Conservation (phyloP, 1,140 invertebrate genomes). For the Scaptomyza hsui region DNA sequence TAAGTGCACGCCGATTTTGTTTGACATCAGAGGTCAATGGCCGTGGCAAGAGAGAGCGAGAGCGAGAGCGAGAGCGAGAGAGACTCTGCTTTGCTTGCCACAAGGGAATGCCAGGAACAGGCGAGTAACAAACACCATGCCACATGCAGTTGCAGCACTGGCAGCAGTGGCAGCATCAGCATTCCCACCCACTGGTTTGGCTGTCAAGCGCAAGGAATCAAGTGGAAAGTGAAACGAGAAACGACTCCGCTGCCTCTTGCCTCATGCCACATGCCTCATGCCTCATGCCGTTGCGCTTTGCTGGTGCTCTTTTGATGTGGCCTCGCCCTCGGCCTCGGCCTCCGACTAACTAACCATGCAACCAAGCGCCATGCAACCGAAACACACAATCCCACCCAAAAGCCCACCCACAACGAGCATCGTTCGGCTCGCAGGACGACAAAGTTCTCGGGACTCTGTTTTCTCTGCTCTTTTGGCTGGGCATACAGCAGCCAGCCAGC, state of each 20-base stretch:
- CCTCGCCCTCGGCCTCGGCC: slow-evolving; percentile 54
- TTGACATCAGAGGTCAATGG: slow-evolving; percentile 81
- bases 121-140: slow-evolving; percentile 23
- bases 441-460: neutral
- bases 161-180: slow-evolving; percentile 25
- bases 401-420: neutral
- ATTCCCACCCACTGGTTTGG: slow-evolving; percentile 52
- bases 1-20: slow-evolving; percentile 78
- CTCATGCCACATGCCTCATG: too few relatives aligned
- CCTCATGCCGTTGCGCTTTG: slow-evolving; percentile 4
- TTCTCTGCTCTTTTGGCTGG: slow-evolving; percentile 73
- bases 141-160: slow-evolving; percentile 46
- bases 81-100: slow-evolving; percentile 18
- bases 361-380: neutral
- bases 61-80: slow-evolving; percentile 23
- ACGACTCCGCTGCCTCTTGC: neutral
- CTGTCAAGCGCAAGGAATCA: slow-evolving; percentile 80
- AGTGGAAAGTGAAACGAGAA: slow-evolving; percentile 78
- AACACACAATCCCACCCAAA: too few relatives aligned
- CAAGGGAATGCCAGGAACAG: slow-evolving; percentile 56
- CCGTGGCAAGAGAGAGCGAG: slow-evolving; percentile 41
- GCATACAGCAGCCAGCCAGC: slow-evolving; percentile 66
- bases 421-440: neutral
- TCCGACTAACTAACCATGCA: slow-evolving; percentile 14
- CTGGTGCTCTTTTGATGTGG: slow-evolving; percentile 77